phyloP scores from a whole-genome alignment of 2,113 vertebrate genomes.

The Tauraco erythrolophus region DNA sequence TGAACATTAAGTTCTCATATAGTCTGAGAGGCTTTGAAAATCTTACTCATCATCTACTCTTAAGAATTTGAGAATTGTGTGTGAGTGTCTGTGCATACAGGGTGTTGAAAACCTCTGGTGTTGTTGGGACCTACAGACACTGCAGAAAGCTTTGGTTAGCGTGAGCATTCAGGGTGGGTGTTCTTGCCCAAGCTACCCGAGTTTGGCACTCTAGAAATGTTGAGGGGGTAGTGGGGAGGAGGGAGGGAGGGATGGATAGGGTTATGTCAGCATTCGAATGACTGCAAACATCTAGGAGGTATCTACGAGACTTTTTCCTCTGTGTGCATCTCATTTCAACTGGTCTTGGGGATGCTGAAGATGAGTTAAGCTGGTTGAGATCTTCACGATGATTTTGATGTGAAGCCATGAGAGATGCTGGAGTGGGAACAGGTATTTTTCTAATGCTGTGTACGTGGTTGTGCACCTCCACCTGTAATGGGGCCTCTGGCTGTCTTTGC shows the following conservation, averaged over 20 bases:
- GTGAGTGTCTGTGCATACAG: background rate
- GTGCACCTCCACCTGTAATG: background rate
- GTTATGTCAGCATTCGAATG: background rate
- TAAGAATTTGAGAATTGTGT: background rate
- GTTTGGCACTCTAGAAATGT: background rate
- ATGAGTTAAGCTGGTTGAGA: background rate
- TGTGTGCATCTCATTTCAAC: background rate
- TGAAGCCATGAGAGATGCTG: background rate
- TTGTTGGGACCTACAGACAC: background rate
- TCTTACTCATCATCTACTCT: background rate
- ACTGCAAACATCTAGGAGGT: background rate
- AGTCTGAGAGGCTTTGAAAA: background rate
- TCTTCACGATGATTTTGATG: background rate
- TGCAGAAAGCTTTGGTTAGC: background rate
- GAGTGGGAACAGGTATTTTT: background rate
- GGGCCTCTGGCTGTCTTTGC: background rate
- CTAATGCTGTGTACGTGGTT: accelerated
- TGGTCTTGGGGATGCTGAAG: background rate
- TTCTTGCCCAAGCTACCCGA: accelerated
- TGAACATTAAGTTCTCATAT: background rate
- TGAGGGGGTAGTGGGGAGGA: background rate
- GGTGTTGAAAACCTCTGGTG: background rate
- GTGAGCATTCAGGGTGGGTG: background rate
- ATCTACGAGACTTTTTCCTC: background rate
- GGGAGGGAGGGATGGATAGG: background rate